Base-by-base conservation (phyloP, 2,888 invertebrate species). In the Arctia plantaginis region DNA sequence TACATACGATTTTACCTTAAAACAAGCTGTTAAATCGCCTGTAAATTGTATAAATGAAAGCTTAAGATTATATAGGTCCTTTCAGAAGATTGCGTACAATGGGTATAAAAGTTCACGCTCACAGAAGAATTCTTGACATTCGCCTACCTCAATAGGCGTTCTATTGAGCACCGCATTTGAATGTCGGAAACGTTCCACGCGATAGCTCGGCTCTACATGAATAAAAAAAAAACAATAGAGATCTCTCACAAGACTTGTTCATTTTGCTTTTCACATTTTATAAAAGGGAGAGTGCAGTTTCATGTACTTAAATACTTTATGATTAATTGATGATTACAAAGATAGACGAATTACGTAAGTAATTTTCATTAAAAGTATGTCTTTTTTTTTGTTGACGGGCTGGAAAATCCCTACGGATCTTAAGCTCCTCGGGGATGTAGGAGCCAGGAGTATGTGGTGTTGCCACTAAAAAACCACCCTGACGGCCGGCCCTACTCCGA, bases 61-160 rank as follows among this genome's bases (percentile, higher is more conserved):
- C 41, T 30, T 67, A 33, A 12, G 1, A 47, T 20, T 33, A 44
- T 20, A 4, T 0, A n/a, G 20, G 33, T 8, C 66, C 66, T 71
- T 74, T 71, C 44, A 47, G 23, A 64, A 44, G 55, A 41, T 71
- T 51, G 47, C 51, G 51, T 51, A 72, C 51, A 75, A 71, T 72
- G 71, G 23, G 69, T 69, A 75, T 72, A 69, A 72, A 71, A 55
- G 59, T 59, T 55, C 51, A 13, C 71, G n/a, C 55, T 55, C 44
- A 35, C 51, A 59, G 72, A 71, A 71, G 70, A 75, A 69, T 69
- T 65, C 73, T 55, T 77, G 74, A 69, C 74, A 77, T 71, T 84
- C 69, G 76, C 78, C 80, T 85, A 76, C 84, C 79, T 84, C 78
- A 82, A 84, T 80, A 73, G 77, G 72, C 62, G 41, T 70, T 64